Evolutionary conservation across 2,113 vertebrate genomes (phyloP), one percentile per base, ranked within the genome.

Genomic region (Acanthochromis polyacanthus): DNA sequence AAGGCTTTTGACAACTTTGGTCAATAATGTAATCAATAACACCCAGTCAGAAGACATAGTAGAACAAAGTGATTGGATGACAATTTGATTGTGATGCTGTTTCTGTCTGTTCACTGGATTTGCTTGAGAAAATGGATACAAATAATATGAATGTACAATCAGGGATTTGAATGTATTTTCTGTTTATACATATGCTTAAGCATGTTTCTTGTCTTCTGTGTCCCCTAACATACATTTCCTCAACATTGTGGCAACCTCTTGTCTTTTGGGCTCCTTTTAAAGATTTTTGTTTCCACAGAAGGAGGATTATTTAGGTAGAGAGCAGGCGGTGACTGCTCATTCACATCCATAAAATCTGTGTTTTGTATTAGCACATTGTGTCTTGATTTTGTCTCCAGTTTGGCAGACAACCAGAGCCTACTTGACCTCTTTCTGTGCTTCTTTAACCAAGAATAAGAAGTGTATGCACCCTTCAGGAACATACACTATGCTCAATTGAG

Each of bases 1-100:
- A 50, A 66, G 40, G 51, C 32, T 52, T 90, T 65, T 80, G 82
- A 89, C 76, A 85, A 64, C 62, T 57, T 76, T 81, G 75, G 86
- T 88, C 71, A 80, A 88, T 84, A 81, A 89, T 56, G 36, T 75
- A 70, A 86, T 71, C 32, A 52, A 46, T 28, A 53, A 74, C 25
- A 46, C 46, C 30, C 36, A 64, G 56, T 78, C 60, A 36, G 50
- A 30, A 66, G 65, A 82, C 43, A 53, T 67, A 69, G 51, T 63
- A 51, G 80, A 90, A 70, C 48, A 55, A 66, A 70, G 55, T 68
- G 57, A 57, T 76, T 62, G 38, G 75, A 65, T 75, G 62, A 82
- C 30, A 79, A 58, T 66, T 69, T 81, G 55, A 60, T 14, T 53
- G n/a, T 22, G 19, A 71, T 66, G 59, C 17, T 53, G 7, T 3